Evolutionary conservation across 2,888 invertebrate genomes (phyloP).

Genomic region (Drosophila pseudotakahashii): DNA sequence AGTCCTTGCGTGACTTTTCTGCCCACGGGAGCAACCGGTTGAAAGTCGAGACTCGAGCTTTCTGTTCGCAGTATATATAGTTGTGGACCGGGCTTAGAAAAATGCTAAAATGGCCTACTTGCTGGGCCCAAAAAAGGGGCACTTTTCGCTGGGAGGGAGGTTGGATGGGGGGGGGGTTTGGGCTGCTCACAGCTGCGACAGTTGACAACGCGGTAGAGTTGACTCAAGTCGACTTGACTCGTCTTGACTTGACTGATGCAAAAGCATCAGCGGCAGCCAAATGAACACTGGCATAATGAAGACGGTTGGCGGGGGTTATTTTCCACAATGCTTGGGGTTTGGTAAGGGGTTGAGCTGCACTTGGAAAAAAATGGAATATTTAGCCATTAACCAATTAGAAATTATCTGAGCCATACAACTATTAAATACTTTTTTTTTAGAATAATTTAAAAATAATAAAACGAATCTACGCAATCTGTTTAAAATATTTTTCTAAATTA

Average conservation of each 20-base stretch:
- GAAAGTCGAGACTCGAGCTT: constrained; percentile 39
- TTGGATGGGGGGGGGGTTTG: too few species aligned
- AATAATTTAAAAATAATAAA: too few species aligned
- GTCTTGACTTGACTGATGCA: constrained; percentile 51
- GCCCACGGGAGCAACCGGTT: constrained; percentile 70
- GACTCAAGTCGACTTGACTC: constrained; percentile 53
- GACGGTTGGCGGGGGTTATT: constrained; percentile 12
- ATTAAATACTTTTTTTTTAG: too few species aligned
- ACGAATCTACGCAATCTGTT: too few species aligned
- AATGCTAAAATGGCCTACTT: constrained; percentile 76
- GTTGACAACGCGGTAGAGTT: constrained; percentile 62
- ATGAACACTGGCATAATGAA: constrained; percentile 45
- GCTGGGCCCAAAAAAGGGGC: constrained; percentile 27
- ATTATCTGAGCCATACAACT: too few species aligned
- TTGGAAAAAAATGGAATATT: background rate
- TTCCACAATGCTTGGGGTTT: constrained; percentile 3
- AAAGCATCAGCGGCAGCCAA: constrained; percentile 47
- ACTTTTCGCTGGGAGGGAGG: background rate
- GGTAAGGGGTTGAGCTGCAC: background rate
- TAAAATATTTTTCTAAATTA: too few species aligned
- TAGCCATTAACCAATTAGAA: background rate
- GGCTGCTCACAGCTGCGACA: constrained; percentile 32
- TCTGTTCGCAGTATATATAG: constrained; percentile 4
- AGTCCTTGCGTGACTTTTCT: constrained; percentile 60
- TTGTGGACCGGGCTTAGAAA: constrained; percentile 32